Evolutionary conservation across 2,888 invertebrate genomes (phyloP), one percentile per base, ranked within the genome.

Genomic region (Noctua fimbriata): DNA sequence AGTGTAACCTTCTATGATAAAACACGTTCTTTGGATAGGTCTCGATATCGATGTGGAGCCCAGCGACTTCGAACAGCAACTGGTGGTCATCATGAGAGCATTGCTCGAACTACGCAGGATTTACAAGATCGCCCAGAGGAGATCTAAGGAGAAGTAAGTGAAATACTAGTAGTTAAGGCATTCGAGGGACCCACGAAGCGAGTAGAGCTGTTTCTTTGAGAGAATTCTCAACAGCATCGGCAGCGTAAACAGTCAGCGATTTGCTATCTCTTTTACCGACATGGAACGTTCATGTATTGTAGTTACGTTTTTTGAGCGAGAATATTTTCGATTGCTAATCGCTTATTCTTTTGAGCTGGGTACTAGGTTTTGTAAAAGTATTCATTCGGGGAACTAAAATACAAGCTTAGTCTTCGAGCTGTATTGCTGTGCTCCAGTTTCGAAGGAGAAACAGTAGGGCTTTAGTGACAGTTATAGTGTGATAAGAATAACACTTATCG

Each of bases 61-160:
- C 16, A 89, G 94, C 0, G 97, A 98, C 90, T 96, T 97, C 63
- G 98, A 98, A 89, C 96, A 97, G 81, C 98, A 98, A 90, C 93
- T 98, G 70, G 95, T 97, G 65, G 97, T 97, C 69, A 97, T 98
- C 67, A 98, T 98, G 95, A 93, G 97, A 32, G 97, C 97, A 0
- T 91, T 98, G 81, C 89, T 97, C 10, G 98, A 98, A 88, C 92
- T 97, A 78, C 93, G 95, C 76, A 94, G 95, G 82, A 97, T 97
- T 69, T 95, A 96, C 69, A 94, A 92, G 81, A 95, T 97, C 77
- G 97, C 97, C 1, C 94, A 94, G 67, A 92, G 93, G 63, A 93
- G 94, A 65, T 94, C 96, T 3, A 94, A 92, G 67, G 96, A 96
- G 76, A 95, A 96, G 96, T 96, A 49, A 91, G 95, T 52, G 24